These are phyloP conservation scores for Irena cyanogastra DNA, from an alignment of 2,113 vertebrate genomes.

Conservation along the genomic window DNA sequence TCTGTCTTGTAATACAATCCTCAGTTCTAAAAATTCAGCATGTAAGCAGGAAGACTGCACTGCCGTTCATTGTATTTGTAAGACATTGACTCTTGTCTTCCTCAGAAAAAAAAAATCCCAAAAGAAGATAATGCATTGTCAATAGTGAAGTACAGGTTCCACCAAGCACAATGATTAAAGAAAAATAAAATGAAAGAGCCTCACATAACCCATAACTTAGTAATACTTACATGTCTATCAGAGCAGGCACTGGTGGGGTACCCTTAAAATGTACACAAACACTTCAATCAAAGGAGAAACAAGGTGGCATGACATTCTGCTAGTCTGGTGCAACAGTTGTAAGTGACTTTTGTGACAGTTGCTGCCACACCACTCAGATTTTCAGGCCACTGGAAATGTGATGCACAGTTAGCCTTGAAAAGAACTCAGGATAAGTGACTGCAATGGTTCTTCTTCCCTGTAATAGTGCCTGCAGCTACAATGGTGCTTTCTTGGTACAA, in stretches of 20 bases:
- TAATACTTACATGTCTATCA: constrained; percentile 24
- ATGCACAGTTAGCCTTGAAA: background rate
- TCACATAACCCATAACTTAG: constrained; percentile 24
- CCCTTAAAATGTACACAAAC: background rate
- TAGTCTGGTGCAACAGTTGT: background rate
- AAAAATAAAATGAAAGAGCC: background rate
- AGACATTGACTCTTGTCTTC: constrained; percentile 65
- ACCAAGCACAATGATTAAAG: constrained; percentile 16
- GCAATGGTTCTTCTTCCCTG: background rate
- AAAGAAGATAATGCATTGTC: constrained; percentile 57
- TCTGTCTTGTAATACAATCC: constrained; percentile 92
- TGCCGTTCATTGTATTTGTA: constrained; percentile 56
- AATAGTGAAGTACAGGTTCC: constrained; percentile 57
- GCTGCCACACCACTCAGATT: background rate
- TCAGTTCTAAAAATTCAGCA: constrained; percentile 71
- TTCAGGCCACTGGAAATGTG: constrained; percentile 50
- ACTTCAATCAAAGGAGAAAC: constrained; percentile 28
- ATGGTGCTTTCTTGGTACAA: constrained; percentile 2
- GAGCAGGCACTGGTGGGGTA: constrained; percentile 55
- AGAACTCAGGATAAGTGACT: background rate
- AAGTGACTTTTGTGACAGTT: background rate
- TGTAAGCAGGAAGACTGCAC: constrained; percentile 84
- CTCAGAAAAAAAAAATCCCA: constrained; percentile 21
- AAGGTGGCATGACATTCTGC: constrained; percentile 13
- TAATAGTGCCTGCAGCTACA: background rate